These are phyloP conservation scores for Psittacus erithacus DNA, from an alignment of 2,113 vertebrate species.

Conservation along the genomic window DNA sequence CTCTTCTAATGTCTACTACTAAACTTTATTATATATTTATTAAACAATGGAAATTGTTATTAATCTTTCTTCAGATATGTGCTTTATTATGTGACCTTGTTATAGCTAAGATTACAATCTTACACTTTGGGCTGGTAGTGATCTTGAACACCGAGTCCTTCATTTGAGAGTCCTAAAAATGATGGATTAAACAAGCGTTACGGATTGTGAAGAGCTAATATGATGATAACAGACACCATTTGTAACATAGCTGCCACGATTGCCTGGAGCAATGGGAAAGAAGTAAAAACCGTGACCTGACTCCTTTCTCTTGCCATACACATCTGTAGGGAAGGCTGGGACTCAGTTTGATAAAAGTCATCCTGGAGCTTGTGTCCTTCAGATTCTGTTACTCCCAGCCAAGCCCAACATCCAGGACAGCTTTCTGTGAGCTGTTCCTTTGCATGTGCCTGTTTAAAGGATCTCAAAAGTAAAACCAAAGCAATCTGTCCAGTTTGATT, in stretches of 20 bases:
- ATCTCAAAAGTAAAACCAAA: background rate
- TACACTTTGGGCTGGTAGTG: background rate
- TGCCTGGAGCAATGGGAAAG: background rate
- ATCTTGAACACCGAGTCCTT: background rate
- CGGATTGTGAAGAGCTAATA: background rate
- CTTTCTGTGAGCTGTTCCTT: background rate
- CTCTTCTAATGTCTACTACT: background rate
- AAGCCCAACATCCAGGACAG: background rate
- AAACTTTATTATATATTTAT: background rate
- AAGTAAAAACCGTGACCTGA: background rate
- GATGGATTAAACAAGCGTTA: background rate
- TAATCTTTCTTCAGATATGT: background rate
- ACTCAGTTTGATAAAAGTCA: background rate
- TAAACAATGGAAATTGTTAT: background rate
- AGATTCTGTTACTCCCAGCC: background rate
- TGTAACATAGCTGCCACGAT: background rate
- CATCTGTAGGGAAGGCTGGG: background rate
- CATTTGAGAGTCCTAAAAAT: background rate
- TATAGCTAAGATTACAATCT: background rate
- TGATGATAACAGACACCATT: background rate
- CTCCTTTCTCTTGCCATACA: rapidly evolving
- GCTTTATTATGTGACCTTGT: background rate
- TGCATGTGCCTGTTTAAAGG: rapidly evolving
- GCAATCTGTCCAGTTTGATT: background rate
- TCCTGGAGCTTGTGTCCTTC: background rate